Percentiles rank a stretch among this genome's conserved stretches.
Evolutionary conservation across 2,797 vertebrate genomes (phyloP).

Genomic region (Acomys russatus): DNA sequence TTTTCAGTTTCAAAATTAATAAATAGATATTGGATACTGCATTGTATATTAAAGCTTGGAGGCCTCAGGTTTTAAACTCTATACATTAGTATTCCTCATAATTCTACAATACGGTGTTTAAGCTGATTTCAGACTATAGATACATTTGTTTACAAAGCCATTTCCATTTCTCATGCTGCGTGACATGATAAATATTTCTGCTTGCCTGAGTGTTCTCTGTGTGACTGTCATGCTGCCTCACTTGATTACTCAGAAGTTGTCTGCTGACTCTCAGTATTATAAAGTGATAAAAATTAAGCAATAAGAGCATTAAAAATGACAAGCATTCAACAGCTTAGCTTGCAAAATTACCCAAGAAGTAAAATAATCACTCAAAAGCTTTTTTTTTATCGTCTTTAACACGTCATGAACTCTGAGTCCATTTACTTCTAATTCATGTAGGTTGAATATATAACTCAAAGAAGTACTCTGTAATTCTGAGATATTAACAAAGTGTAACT

Average conservation of each 20-base stretch:
- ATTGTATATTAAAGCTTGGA: neutral
- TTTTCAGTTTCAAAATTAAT: slow-evolving; percentile 37
- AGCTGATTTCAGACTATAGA: slow-evolving; percentile 25
- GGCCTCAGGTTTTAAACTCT: neutral
- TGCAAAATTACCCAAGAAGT: slow-evolving; percentile 75
- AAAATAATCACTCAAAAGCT: slow-evolving; percentile 80
- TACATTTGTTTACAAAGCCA: neutral
- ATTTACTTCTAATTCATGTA: slow-evolving; percentile 74
- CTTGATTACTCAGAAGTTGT: slow-evolving; percentile 59
- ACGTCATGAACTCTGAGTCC: slow-evolving; percentile 76
- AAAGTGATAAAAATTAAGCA: slow-evolving; percentile 75
- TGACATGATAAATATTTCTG: slow-evolving; percentile 60
- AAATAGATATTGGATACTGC: neutral
- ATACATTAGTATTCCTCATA: neutral
- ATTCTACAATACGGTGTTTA: slow-evolving; percentile 57
- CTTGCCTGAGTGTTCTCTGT: slow-evolving; percentile 12
- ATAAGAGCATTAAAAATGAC: slow-evolving; percentile 72
- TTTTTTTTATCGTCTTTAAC: slow-evolving; percentile 82
- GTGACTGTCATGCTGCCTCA: slow-evolving; percentile 41
- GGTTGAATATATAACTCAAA: slow-evolving; percentile 60
- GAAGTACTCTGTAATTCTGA: slow-evolving; percentile 49
- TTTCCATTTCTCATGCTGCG: slow-evolving; percentile 36
- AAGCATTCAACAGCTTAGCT: slow-evolving; percentile 68
- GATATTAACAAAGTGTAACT: slow-evolving; percentile 32
- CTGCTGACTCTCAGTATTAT: slow-evolving; percentile 41